A percentile compares a stretch with the other conserved stretches of the same genome.
Conservation (phyloP, 2,797 vertebrate species). For the Cetoscarus ocellatus region DNA sequence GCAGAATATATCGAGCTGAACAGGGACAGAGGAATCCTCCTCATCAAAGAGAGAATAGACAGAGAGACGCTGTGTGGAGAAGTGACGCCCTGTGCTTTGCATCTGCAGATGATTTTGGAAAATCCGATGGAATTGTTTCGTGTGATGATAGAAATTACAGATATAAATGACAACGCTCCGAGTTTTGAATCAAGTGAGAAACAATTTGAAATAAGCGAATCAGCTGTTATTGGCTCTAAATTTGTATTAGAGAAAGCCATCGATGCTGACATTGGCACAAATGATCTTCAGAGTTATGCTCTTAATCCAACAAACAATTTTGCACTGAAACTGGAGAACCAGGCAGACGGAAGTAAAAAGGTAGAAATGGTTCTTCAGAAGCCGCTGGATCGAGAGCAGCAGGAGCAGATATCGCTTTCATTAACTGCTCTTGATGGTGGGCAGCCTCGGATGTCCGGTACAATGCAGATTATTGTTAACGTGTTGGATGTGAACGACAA, state of each 20-base stretch:
- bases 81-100: constrained; percentile 74
- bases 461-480: constrained; percentile 61
- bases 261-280: constrained; percentile 67
- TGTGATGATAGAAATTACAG: constrained; percentile 73
- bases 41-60: constrained; percentile 86
- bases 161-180: constrained; percentile 77
- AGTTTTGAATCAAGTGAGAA: constrained; percentile 48
- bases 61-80: constrained; percentile 82
- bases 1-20: constrained; percentile 84
- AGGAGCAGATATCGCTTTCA: constrained; percentile 26
- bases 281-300: constrained; percentile 65
- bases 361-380: constrained; percentile 74
- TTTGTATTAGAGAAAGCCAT: constrained; percentile 60
- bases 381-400: constrained; percentile 63
- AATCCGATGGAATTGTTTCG: constrained; percentile 78
- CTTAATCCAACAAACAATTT: constrained; percentile 69
- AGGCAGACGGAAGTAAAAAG: constrained; percentile 63
- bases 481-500: constrained; percentile 72
- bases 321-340: constrained; percentile 54
- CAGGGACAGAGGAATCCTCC: constrained; percentile 82
- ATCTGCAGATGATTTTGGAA: constrained; percentile 75
- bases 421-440: constrained; percentile 68
- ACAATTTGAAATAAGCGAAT: constrained; percentile 72
- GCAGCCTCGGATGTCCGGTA: constrained; percentile 59
- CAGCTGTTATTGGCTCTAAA: constrained; percentile 42